These are phyloP conservation scores for Anarhynchus alexandrinus DNA, from an alignment of 2,113 vertebrate species.

Conservation along the genomic window DNA sequence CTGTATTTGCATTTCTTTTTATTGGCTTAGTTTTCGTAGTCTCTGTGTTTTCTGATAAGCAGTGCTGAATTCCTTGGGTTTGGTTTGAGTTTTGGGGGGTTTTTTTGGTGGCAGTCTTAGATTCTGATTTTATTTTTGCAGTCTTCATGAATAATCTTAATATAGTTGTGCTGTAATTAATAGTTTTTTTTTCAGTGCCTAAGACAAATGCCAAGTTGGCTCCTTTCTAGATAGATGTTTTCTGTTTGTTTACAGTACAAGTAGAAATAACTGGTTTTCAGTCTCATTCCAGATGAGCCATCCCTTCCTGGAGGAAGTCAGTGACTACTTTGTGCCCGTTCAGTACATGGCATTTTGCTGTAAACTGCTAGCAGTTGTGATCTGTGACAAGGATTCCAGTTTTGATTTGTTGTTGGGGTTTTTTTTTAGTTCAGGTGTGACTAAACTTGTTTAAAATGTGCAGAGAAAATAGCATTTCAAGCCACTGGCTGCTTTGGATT, in stretches of 20 bases:
- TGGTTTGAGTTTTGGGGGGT: background rate
- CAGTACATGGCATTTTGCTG: accelerated
- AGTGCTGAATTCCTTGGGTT: background rate
- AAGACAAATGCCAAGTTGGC: background rate
- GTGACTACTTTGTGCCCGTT: accelerated
- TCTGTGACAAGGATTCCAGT: background rate
- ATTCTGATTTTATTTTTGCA: background rate
- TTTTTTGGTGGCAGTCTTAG: background rate
- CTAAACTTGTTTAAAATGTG: background rate
- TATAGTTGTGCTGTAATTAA: background rate
- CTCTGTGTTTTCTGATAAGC: background rate
- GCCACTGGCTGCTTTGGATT: background rate
- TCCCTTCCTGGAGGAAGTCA: background rate
- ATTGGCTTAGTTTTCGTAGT: background rate
- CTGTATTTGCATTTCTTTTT: background rate
- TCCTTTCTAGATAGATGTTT: background rate
- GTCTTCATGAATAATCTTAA: background rate
- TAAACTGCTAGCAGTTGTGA: no score
- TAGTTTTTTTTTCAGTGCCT: background rate
- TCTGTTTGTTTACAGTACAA: background rate
- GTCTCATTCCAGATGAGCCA: background rate
- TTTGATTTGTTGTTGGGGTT: background rate
- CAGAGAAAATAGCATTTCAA: background rate
- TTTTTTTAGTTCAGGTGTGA: background rate
- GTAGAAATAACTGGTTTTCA: background rate